phyloP scores from a whole-genome alignment of 1,140 invertebrate species.

The Sitobion miscanthi region DNA sequence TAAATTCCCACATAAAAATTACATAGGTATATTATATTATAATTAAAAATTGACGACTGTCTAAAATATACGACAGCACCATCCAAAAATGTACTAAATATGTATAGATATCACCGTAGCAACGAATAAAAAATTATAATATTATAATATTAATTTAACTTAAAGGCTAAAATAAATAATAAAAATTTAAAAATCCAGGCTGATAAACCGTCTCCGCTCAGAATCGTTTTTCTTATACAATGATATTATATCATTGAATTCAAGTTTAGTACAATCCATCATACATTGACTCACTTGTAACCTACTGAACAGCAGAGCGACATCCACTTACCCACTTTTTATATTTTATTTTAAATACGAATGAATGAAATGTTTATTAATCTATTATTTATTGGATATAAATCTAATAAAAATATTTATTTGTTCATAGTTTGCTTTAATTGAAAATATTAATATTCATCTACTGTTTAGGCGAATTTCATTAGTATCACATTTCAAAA shows the following conservation, averaged over 20 bases:
- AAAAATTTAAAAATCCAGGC: too few species aligned
- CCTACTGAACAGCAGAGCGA: too few species aligned
- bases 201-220: too few species aligned
- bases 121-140: too few species aligned
- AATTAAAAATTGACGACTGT: background rate
- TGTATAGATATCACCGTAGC: too few species aligned
- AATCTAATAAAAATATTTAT: background rate
- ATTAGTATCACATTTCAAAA: constrained; percentile 37
- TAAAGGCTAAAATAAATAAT: too few species aligned
- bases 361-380: background rate
- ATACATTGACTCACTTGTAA: too few species aligned
- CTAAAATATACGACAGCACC: background rate
- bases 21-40: background rate
- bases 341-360: background rate
- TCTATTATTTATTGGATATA: background rate
- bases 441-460: background rate
- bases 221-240: too few species aligned
- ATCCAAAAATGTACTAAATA: too few species aligned
- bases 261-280: too few species aligned
- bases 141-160: too few species aligned
- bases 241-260: too few species aligned
- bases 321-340: background rate
- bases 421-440: background rate
- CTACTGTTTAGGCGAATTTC: constrained; percentile 4
- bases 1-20: background rate